phyloP scores from a whole-genome alignment of 2,888 invertebrate genomes.

The Baccha elongata region DNA sequence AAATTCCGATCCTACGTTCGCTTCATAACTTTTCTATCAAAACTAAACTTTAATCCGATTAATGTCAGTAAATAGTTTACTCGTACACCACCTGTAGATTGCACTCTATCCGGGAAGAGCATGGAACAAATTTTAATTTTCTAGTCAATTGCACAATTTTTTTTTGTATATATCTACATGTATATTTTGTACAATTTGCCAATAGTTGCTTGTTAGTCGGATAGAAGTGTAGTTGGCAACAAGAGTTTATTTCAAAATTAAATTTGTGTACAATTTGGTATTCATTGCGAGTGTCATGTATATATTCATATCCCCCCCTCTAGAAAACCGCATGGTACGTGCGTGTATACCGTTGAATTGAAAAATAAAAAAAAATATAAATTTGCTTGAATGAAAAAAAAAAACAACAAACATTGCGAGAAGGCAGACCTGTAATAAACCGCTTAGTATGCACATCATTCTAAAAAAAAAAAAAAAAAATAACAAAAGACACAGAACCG shows the following conservation, averaged over 20 bases:
- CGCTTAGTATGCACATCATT: slow-evolving; percentile 71
- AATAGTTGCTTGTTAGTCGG: slow-evolving; percentile 3
- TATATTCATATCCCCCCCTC: slow-evolving; percentile 30
- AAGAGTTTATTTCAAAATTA: slow-evolving; percentile 39
- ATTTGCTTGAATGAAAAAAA: slow-evolving; percentile 57
- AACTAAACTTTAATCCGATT: neutral
- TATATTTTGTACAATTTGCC: slow-evolving; percentile 6
- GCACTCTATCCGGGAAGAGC: neutral
- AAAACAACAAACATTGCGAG: slow-evolving; percentile 31
- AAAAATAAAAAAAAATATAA: slow-evolving; percentile 15
- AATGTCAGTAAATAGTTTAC: neutral
- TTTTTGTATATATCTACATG: neutral
- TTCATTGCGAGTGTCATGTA: slow-evolving; percentile 46
- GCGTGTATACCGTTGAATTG: slow-evolving; percentile 23
- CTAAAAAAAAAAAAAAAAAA: slow-evolving; percentile 12
- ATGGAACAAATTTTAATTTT: slow-evolving; percentile 8
- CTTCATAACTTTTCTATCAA: neutral
- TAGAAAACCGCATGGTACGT: slow-evolving; percentile 31
- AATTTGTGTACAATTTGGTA: slow-evolving; percentile 27
- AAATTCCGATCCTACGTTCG: too few relatives aligned
- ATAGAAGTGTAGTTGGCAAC: slow-evolving; percentile 23
- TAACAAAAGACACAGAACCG: slow-evolving; percentile 45
- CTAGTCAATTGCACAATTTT: slow-evolving; percentile 17
- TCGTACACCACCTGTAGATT: slow-evolving; percentile 17
- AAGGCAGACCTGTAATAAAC: slow-evolving; percentile 55